Percentiles rank a stretch among this genome's conserved stretches.
Conservation (phyloP, 2,797 vertebrate species). For the Otolemur crassicaudatus region DNA sequence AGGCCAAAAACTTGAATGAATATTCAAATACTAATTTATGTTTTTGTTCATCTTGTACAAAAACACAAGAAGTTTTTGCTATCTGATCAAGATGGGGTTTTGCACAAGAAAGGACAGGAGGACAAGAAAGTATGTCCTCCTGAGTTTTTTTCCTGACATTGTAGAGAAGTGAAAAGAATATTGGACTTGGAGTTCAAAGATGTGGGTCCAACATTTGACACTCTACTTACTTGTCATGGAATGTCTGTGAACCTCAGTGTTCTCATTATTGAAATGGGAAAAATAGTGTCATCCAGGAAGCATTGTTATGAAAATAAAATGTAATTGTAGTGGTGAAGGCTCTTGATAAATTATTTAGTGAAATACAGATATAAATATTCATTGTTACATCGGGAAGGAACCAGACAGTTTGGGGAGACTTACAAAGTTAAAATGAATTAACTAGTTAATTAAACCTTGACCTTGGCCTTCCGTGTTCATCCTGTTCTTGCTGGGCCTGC, state of each 20-base stretch:
- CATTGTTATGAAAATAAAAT: neutral
- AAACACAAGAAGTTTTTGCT: neutral
- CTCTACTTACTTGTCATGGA: neutral
- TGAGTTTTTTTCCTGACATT: neutral
- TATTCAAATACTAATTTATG: neutral
- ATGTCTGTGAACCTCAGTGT: neutral
- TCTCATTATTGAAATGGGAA: neutral
- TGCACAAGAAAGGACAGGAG: too few relatives aligned
- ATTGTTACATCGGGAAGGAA: neutral
- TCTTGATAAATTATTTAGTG: neutral
- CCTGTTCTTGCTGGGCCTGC: neutral
- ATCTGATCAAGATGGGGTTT: too few relatives aligned
- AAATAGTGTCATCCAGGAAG: neutral
- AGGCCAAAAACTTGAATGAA: neutral
- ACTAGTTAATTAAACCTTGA: neutral
- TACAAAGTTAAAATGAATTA: neutral
- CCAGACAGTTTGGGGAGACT: neutral
- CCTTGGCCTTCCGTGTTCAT: neutral
- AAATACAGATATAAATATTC: neutral
- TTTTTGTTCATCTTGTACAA: neutral
- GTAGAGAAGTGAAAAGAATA: neutral
- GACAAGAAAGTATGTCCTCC: neutral
- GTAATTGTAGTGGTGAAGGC: neutral
- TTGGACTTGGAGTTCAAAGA: neutral
- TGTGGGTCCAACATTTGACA: neutral